phyloP scores from a whole-genome alignment of 2,113 vertebrate genomes.

The Podarcis muralis region DNA sequence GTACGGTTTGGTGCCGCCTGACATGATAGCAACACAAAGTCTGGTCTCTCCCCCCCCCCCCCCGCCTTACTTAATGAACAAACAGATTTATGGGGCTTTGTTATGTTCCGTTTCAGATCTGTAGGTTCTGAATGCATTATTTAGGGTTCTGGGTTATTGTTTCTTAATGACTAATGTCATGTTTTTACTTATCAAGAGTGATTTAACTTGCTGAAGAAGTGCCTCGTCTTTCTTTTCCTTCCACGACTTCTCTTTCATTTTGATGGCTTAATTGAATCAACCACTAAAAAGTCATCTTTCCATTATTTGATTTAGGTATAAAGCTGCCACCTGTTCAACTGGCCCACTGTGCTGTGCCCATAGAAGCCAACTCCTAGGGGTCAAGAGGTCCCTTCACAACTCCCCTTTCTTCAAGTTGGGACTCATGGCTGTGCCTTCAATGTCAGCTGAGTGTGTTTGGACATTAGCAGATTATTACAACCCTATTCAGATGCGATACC shows the following conservation, averaged over 20 bases:
- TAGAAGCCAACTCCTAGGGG: neutral
- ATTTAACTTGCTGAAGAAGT: slow-evolving; percentile 75
- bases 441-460: no score
- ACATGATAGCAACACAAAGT: slow-evolving; percentile 90
- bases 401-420: neutral
- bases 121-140: slow-evolving; percentile 76
- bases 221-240: slow-evolving; percentile 51
- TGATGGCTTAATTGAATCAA: slow-evolving; percentile 66
- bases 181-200: slow-evolving; percentile 79
- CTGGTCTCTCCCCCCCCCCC: slow-evolving; percentile 64
- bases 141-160: slow-evolving; percentile 77
- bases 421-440: neutral
- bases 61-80: slow-evolving; percentile 88
- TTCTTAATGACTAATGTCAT: slow-evolving; percentile 78
- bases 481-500: neutral
- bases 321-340: no score
- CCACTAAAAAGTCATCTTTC: slow-evolving; percentile 22
- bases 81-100: slow-evolving; percentile 84
- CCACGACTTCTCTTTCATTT: slow-evolving; percentile 36
- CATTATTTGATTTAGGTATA: slow-evolving; percentile 14
- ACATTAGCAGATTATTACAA: neutral
- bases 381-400: neutral
- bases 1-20: slow-evolving; percentile 90
- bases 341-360: no score
- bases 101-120: slow-evolving; percentile 83